Percentiles rank a stretch among this genome's conserved stretches.
phyloP scores from a whole-genome alignment of 2,797 vertebrate species.

The Halcyon leucocephala region DNA sequence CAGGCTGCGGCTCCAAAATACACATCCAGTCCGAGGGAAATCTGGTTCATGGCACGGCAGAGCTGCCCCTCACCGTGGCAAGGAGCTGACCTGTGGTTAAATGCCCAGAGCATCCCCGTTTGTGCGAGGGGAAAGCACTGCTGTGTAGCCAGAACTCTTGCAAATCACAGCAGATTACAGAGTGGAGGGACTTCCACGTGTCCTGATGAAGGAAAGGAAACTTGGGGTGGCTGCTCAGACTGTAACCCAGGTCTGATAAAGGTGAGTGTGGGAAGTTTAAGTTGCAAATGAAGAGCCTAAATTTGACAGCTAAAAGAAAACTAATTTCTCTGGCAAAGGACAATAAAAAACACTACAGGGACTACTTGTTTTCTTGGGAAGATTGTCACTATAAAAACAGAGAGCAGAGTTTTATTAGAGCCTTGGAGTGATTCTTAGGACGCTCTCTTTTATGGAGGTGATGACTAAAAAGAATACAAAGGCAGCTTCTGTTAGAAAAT shows the following conservation, averaged over 20 bases:
- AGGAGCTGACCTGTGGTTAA: neutral
- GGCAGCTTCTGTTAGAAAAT: neutral
- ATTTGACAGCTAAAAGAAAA: neutral
- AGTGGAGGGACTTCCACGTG: accelerated
- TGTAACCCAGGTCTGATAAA: neutral
- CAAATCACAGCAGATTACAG: neutral
- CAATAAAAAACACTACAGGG: neutral
- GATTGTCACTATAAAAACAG: neutral
- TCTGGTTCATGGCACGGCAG: accelerated
- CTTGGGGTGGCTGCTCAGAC: neutral
- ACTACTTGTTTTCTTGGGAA: neutral
- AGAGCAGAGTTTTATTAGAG: neutral
- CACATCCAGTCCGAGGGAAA: accelerated
- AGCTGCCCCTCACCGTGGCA: accelerated
- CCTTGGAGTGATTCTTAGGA: neutral
- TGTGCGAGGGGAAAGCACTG: neutral
- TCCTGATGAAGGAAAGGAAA: neutral
- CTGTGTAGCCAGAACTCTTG: neutral
- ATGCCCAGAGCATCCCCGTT: accelerated
- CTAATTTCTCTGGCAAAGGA: neutral
- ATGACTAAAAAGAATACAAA: neutral
- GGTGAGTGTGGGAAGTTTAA: neutral
- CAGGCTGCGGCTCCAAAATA: neutral
- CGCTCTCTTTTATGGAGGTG: neutral
- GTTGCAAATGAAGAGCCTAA: neutral